Conservation (phyloP, 2,888 invertebrate species). For the Ectemnius cavifrons region DNA sequence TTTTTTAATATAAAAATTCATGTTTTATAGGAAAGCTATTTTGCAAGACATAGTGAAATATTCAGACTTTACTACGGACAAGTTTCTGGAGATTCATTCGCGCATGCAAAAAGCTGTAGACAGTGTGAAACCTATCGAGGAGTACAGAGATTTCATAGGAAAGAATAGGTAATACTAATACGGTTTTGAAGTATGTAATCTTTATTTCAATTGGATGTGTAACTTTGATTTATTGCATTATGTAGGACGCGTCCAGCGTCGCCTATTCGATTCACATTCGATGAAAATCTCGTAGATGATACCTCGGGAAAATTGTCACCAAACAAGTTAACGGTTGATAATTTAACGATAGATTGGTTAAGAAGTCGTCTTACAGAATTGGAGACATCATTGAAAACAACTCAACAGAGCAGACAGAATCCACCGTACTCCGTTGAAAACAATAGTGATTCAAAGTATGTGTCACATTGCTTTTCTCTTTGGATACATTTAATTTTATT, state of each 20-base stretch:
- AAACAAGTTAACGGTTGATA: conserved; percentile 94
- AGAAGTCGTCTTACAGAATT: conserved; percentile 88
- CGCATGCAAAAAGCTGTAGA: conserved; percentile 88
- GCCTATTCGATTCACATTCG: conserved; percentile 90
- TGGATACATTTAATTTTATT: conserved; percentile 8
- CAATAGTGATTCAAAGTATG: conserved; percentile 70
- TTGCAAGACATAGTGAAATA: conserved; percentile 88
- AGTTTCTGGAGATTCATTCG: conserved; percentile 88
- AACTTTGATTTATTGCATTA: conserved; percentile 14
- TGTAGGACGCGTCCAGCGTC: conserved; percentile 88
- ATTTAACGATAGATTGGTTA: conserved; percentile 94
- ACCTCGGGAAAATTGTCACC: conserved; percentile 91
- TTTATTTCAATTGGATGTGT: conserved; percentile 11
- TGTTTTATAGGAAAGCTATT: conserved; percentile 84
- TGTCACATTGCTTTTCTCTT: conserved; percentile 7
- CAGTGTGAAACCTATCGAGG: conserved; percentile 89
- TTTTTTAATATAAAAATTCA: conserved; percentile 13
- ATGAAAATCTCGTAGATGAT: conserved; percentile 92
- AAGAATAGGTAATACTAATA: conserved; percentile 86
- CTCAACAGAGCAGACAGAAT: conserved; percentile 82
- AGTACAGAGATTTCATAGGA: conserved; percentile 93
- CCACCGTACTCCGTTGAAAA: conserved; percentile 65
- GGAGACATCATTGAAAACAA: conserved; percentile 88
- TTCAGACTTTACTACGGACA: conserved; percentile 89
- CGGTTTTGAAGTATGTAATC: too few relatives aligned